A percentile compares a stretch with the other conserved stretches of the same genome.
Evolutionary conservation across 2,888 invertebrate species (phyloP).

Genomic region (Cantharis rufa): DNA sequence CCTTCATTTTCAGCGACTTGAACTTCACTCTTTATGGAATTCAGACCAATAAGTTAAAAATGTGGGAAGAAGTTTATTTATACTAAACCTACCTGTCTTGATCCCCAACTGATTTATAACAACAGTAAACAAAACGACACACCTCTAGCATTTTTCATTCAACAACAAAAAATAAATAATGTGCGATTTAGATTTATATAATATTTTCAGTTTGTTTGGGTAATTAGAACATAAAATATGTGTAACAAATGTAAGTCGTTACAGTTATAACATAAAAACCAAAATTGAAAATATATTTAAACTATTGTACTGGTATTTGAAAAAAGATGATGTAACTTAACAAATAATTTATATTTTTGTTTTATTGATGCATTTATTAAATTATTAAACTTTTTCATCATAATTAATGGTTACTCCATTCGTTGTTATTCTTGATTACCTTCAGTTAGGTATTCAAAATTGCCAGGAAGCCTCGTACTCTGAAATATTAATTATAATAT

Average conservation of each 20-base stretch:
- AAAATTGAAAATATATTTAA: no score
- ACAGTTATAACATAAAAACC: no score
- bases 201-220: no score
- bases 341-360: background rate
- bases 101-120: conserved; percentile 9
- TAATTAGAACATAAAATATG: no score
- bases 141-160: conserved; percentile 13
- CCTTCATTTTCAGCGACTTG: conserved; percentile 10
- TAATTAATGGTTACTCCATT: background rate
- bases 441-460: background rate
- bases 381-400: background rate
- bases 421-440: background rate
- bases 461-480: background rate
- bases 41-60: conserved; percentile 7
- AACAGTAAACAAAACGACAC: conserved; percentile 15
- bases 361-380: background rate
- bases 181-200: background rate
- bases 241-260: no score
- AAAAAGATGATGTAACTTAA: background rate
- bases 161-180: conserved; percentile 11
- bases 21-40: background rate
- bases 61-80: conserved; percentile 12
- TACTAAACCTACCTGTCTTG: conserved; percentile 9
- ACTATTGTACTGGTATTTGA: background rate
- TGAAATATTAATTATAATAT: background rate